Conservation (phyloP, 2,888 invertebrate genomes). For the Euspilapteryx auroguttella region DNA sequence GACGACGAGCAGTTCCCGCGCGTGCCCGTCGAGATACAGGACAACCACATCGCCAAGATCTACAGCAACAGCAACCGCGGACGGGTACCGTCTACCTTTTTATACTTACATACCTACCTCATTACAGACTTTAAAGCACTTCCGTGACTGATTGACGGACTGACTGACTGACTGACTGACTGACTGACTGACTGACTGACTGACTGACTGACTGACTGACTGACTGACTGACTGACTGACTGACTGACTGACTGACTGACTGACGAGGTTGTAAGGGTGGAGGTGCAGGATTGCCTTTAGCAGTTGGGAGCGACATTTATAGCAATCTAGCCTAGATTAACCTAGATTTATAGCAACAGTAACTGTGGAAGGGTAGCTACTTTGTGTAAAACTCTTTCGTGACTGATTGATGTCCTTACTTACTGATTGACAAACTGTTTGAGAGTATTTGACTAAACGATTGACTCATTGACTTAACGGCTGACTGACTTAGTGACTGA, state of each 20-base stretch:
- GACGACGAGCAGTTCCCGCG: constrained; percentile 86
- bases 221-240: background rate
- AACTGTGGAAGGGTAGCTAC: no score
- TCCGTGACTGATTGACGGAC: background rate
- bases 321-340: no score
- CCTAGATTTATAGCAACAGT: no score
- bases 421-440: background rate
- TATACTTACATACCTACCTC: no score
- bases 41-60: constrained; percentile 91
- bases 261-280: no score
- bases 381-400: background rate
- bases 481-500: no score
- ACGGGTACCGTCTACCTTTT: no score
- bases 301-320: no score
- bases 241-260: background rate
- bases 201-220: background rate
- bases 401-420: background rate
- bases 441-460: background rate
- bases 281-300: no score
- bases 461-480: background rate
- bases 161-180: background rate
- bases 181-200: background rate
- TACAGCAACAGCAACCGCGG: constrained; percentile 92
- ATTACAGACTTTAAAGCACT: no score
- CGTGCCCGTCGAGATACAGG: constrained; percentile 88